Base-by-base conservation (phyloP, 1,140 invertebrate species). In the Caenorhabditis remanei region DNA sequence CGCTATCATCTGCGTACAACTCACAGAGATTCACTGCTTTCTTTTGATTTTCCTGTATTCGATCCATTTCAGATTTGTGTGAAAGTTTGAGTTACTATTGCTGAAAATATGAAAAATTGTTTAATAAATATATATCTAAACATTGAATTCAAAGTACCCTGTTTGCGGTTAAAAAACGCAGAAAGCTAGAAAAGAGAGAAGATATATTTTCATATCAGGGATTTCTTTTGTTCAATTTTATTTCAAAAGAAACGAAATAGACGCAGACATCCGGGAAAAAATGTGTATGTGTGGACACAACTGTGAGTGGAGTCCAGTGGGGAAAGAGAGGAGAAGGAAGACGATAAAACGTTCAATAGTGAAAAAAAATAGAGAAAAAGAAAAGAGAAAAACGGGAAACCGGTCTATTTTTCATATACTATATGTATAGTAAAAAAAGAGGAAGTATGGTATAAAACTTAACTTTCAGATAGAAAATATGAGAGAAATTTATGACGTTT, bases 11-110 rank as follows among this genome's bases (percentile, higher is more conserved):
- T 58, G 53, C 84, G 56, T 85, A 61, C 43, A 79, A 14, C 46
- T 79, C 71, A 24, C 71, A 79, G 7, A 79, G 71, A 24, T 79
- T 79, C 8, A n/a, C 19, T 50, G 71, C 46, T 24, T 79, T 79
- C 71, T 79, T 79, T 14, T 79, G 71, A 14, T 79, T 71, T 19
- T 71, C 71, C 71, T 79, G 71, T 79, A 79, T 79, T 79, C 71
- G 71, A 79, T 79, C 71, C 71, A 79, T 79, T 79, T 48, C n/a
- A 6, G 13, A 7, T 32, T 43, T 48, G 21, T 71, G 11, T 43
- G 65, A 46, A 71, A 71, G 65, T 71, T 71, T 71, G 65, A 71
- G 32, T 16, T 43, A 21, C 6, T 79, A 53, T 53, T 53, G n/a
- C 40, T 79, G 40, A 46, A 43, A 79, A 79, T 43, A 71, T n/a